Evolutionary conservation across 2,888 invertebrate species (phyloP), one percentile per base, ranked within the genome.

Genomic region (Drosophila anomelani): DNA sequence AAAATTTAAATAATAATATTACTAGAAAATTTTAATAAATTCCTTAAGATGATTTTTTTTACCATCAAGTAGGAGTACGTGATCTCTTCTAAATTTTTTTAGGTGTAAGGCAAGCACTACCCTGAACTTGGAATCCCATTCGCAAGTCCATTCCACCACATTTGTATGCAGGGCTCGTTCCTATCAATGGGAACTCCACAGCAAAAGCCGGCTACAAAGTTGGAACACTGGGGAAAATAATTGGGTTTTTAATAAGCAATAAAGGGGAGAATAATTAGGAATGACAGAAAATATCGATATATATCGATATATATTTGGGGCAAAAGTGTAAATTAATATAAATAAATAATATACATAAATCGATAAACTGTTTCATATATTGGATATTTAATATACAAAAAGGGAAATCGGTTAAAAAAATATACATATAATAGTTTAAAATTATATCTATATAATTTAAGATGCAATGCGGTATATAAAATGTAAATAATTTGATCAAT

Each of bases 181-280:
- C 43, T 46, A 51, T 69, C 57, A 54, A 59, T 76, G 81, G 75
- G 76, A 75, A 78, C 57, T 72, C 69, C 75, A 67, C 53, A 57
- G 61, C 49, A 23, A 55, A 49, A 57, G 63, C 53, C 54, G 57
- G 49, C 61, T 46, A 76, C 58, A 66, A 69, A 62, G 47, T 59
- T 61, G 60, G 46, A 15, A 10, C 51, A 75, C 68, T 56, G 41
- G 17, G 6, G 15, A 10, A 55, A 20, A 54, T 8, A 26, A 1
- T 46, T 13, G 8, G 4, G 4, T 20, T 23, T 13, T 23, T 13
- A 20, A 43, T 13, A 13, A 43, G 0, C 0, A 15, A 38, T 4
- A 29, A 10, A 12, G 20, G 20, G 20, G 20, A 20, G 20, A 20
- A 29, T 12, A 29, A 8, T 4, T 23, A 44, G n/a, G n/a, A n/a